Evolutionary conservation across 2,797 vertebrate species (phyloP), one percentile per base, ranked within the genome.

Genomic region (Pseudochromis fuscus): DNA sequence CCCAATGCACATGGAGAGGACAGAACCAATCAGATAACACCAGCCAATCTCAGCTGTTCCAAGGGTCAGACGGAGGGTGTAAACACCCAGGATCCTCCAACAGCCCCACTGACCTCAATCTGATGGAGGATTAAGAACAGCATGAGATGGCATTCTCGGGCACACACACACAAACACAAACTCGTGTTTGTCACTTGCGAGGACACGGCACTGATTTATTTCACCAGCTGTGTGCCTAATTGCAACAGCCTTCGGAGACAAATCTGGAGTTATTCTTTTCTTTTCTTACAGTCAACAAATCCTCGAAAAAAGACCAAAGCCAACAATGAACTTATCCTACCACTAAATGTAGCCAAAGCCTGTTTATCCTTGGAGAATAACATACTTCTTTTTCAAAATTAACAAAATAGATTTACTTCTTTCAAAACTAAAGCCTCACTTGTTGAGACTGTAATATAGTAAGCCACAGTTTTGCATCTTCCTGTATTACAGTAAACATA

Each of bases 71-170:
- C 59, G 10, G 69, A 67, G 64, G 79, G 71, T 79, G 69, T 87
- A 82, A 88, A 91, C 78, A 86, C 71, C 58, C 1, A n/a, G 85
- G 76, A 87, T 89, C 75, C 67, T 79, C 73, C 69, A 71, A 50
- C 61, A 83, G 67, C 79, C 82, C 67, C 56, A 66, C 58, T 91
- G 90, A 90, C 91, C 91, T 90, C 88, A 92, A 92, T 92, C 89
- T 92, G 83, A 57, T n/a, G 76, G 62, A 63, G 89, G 90, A 92
- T 88, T 92, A 89, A 64, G 80, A 84, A 77, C 81, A 79, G 64
- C 51, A 77, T 70, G 78, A 72, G 79, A 84, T 51, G 77, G 77
- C 84, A 81, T 86, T 77, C 64, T 70, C n/a, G 12, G 53, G 65
- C 79, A 56, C 52, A 66, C 57, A 66, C 57, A 64, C 70, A 58